Percentiles rank a stretch among this genome's conserved stretches.
Conservation (phyloP, 2,797 vertebrate genomes). For the Micrastur ruficollis region DNA sequence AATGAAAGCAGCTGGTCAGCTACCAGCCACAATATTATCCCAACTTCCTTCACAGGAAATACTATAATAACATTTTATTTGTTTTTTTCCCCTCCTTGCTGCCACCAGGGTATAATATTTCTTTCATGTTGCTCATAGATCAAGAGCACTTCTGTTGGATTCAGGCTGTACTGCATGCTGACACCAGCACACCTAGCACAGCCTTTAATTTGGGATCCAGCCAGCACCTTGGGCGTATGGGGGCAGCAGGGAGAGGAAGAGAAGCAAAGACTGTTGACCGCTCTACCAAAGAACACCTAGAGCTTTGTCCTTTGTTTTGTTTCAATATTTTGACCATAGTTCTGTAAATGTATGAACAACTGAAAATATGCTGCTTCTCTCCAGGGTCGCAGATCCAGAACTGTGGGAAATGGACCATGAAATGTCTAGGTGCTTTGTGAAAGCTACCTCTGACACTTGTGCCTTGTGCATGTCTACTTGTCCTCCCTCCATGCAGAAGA, state of each 20-base stretch:
- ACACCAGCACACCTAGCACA: not conserved
- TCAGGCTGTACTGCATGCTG: not conserved
- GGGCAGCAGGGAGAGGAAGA: not conserved
- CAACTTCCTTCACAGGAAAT: slow-evolving; percentile 58
- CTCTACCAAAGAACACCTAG: not conserved
- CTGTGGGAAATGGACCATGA: not conserved
- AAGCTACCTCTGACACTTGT: fast-evolving
- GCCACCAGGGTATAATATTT: slow-evolving; percentile 31
- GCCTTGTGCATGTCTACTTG: not conserved
- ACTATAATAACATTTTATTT: slow-evolving; percentile 52
- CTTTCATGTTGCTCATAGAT: slow-evolving; percentile 15
- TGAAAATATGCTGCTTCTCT: not conserved
- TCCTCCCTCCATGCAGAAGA: fast-evolving
- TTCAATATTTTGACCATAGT: not conserved
- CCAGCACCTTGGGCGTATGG: not conserved
- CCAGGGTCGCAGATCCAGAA: not conserved
- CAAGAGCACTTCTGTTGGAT: slow-evolving; percentile 46
- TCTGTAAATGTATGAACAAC: not conserved
- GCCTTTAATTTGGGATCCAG: not conserved
- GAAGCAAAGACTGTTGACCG: not conserved
- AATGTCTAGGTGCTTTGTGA: not conserved
- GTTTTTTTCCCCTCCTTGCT: slow-evolving; percentile 13
- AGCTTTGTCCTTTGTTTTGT: not conserved
- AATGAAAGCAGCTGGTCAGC: slow-evolving; percentile 66
- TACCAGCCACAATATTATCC: slow-evolving; percentile 57